Evolutionary conservation across 2,113 vertebrate genomes (phyloP).

Genomic region (Corynorhinus townsendii): DNA sequence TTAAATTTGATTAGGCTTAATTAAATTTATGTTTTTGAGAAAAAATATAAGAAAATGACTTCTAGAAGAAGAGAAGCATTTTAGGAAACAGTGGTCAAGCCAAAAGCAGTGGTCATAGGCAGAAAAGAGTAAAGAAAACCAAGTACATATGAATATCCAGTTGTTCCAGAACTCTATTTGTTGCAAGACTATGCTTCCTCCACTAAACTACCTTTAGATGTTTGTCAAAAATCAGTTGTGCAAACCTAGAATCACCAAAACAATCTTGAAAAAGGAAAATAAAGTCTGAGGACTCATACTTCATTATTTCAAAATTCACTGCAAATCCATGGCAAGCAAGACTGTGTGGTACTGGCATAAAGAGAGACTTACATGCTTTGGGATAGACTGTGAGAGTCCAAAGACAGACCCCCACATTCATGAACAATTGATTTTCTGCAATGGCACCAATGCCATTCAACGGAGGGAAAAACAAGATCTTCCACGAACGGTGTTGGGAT

Average conservation of each 20-base stretch:
- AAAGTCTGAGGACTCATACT: not conserved
- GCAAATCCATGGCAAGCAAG: not conserved
- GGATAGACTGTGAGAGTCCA: not conserved
- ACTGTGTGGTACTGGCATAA: not conserved
- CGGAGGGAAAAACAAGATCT: not conserved
- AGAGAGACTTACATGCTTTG: not conserved
- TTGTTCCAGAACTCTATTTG: not conserved
- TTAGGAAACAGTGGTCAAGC: not conserved
- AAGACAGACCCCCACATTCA: not conserved
- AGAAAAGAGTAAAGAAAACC: not conserved
- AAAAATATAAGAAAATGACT: not conserved
- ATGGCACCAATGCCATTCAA: not conserved
- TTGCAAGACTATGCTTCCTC: not conserved
- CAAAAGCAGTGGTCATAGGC: not conserved
- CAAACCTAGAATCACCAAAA: not conserved
- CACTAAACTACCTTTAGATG: not conserved
- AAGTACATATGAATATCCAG: not conserved
- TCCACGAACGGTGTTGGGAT: not conserved
- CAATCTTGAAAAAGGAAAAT: not conserved
- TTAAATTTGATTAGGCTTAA: constrained; percentile 8
- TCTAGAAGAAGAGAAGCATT: constrained; percentile 14
- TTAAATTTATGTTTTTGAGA: constrained; percentile 21
- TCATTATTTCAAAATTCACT: not conserved
- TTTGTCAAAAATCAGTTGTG: not conserved
- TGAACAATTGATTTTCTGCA: not conserved